A percentile compares a stretch with the other conserved stretches of the same genome.
Conservation (phyloP, 2,113 vertebrate genomes). For the Gasterosteus aculeatus region DNA sequence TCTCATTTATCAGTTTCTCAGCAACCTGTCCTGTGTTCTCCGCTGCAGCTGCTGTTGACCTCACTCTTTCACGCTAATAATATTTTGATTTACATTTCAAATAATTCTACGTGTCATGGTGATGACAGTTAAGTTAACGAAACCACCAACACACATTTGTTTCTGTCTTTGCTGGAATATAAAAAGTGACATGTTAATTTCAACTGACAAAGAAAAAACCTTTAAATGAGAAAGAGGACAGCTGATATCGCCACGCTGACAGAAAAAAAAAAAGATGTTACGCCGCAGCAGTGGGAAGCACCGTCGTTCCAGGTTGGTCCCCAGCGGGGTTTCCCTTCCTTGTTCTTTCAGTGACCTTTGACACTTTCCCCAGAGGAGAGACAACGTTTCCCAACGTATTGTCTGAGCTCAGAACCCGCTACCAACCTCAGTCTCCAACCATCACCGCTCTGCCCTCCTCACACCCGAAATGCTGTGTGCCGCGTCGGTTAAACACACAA, state of each 20-base stretch:
- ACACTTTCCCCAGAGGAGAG: slow-evolving; percentile 42
- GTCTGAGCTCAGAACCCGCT: slow-evolving; percentile 54
- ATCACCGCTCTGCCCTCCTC: slow-evolving; percentile 34
- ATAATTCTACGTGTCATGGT: slow-evolving; percentile 10
- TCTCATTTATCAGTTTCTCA: neutral
- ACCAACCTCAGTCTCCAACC: slow-evolving; percentile 36
- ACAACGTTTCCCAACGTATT: slow-evolving; percentile 42
- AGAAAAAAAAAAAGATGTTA: slow-evolving; percentile 51
- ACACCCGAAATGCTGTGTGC: slow-evolving; percentile 24
- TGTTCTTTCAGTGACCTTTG: slow-evolving; percentile 30
- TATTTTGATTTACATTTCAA: neutral
- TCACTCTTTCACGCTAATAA: neutral
- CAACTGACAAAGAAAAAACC: slow-evolving; percentile 9
- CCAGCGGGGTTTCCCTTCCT: slow-evolving; percentile 61
- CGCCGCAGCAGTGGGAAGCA: slow-evolving; percentile 33
- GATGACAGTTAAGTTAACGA: neutral
- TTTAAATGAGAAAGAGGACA: slow-evolving; percentile 21
- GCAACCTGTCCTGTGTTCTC: neutral
- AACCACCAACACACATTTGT: neutral
- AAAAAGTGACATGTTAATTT: neutral
- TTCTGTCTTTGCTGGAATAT: neutral
- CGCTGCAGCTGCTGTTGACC: neutral
- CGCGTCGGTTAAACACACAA: slow-evolving; percentile 18
- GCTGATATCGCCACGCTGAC: slow-evolving; percentile 16
- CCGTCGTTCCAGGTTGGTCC: slow-evolving; percentile 45